Evolutionary conservation across 2,797 vertebrate species (phyloP).

Genomic region (Enteromius mattozi): DNA sequence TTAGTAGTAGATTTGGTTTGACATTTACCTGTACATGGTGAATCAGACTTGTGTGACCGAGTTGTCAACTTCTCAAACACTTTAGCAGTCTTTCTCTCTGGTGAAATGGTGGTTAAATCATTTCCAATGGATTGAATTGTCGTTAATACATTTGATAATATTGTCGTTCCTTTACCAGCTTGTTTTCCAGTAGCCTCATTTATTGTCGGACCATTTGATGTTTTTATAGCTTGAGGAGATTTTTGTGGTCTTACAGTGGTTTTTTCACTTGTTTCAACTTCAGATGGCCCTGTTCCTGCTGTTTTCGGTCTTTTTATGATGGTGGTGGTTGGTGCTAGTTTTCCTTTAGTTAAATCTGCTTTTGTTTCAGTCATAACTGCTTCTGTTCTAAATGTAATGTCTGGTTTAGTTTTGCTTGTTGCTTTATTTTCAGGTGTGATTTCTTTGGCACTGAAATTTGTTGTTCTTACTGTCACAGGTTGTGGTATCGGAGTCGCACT

Average conservation of each 20-base stretch:
- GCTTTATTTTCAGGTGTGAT: slow-evolving; percentile 1
- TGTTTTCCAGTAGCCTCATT: neutral
- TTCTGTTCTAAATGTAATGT: neutral
- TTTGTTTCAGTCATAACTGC: slow-evolving; percentile 11
- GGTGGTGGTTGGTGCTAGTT: neutral
- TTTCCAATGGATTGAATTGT: neutral
- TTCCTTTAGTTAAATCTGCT: neutral
- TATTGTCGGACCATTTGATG: neutral
- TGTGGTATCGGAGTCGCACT: neutral
- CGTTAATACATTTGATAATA: neutral
- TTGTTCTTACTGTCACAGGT: neutral
- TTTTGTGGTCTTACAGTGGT: neutral
- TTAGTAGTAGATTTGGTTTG: slow-evolving; percentile 10
- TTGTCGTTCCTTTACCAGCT: neutral
- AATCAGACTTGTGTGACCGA: neutral
- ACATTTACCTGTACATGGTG: neutral
- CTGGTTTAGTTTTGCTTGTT: neutral
- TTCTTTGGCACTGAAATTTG: neutral
- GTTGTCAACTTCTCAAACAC: neutral
- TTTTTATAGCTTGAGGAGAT: slow-evolving; percentile 1
- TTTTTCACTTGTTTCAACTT: slow-evolving; percentile 14
- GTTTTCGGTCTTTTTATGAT: neutral
- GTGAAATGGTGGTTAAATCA: neutral
- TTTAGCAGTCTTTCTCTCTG: neutral
- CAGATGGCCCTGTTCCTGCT: neutral